These are phyloP conservation scores for Silvanus unidentatus DNA, from an alignment of 2,888 invertebrate species.

Conservation along the genomic window DNA sequence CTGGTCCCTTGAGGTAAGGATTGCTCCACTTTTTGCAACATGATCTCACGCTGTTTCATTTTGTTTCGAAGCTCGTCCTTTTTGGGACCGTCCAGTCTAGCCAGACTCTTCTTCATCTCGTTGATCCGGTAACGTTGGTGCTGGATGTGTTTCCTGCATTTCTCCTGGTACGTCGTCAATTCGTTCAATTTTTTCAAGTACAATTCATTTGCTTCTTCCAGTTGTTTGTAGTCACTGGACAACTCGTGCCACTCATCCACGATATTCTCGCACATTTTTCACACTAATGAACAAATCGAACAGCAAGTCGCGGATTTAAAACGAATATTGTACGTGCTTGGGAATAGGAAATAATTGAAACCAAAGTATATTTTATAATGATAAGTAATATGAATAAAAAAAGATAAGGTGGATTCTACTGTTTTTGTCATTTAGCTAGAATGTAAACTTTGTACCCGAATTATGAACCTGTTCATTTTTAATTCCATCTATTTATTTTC, in stretches of 20 bases:
- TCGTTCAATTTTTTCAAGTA: slow-evolving; percentile 78
- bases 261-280: slow-evolving; percentile 20
- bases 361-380: no score
- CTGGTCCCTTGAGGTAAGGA: slow-evolving; percentile 86
- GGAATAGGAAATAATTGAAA: no score
- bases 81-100: slow-evolving; percentile 32
- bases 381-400: no score
- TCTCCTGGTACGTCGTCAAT: slow-evolving; percentile 69
- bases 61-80: slow-evolving; percentile 61
- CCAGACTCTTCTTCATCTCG: slow-evolving; percentile 49
- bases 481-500: no score
- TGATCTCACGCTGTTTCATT: slow-evolving; percentile 72
- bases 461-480: no score
- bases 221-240: slow-evolving; percentile 24
- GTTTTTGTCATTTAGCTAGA: no score
- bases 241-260: slow-evolving; percentile 31
- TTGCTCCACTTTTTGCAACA: slow-evolving; percentile 83
- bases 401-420: no score
- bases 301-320: no score
- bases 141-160: slow-evolving; percentile 77
- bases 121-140: slow-evolving; percentile 86
- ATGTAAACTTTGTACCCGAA: no score
- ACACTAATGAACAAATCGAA: neutral
- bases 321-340: no score
- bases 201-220: slow-evolving; percentile 67